Conservation (phyloP, 2,888 invertebrate genomes). For the Apoderus coryli region DNA sequence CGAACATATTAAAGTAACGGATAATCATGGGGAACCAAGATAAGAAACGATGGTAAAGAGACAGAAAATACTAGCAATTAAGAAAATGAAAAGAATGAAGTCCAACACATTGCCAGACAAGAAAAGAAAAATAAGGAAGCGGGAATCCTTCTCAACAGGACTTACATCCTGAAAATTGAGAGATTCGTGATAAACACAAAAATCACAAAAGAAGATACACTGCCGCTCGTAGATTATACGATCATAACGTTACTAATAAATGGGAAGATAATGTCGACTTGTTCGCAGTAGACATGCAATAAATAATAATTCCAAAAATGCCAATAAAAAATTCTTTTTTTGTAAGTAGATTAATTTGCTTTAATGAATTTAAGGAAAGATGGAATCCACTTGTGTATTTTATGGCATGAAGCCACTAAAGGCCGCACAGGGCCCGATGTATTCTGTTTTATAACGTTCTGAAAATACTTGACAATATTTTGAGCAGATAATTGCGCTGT, state of each 20-base stretch:
- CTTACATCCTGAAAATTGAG: too few relatives aligned
- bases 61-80: too few relatives aligned
- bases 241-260: conserved; percentile 1
- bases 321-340: conserved; percentile 14
- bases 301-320: conserved; percentile 15
- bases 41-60: too few relatives aligned
- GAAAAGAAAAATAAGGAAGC: too few relatives aligned
- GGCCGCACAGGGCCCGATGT: conserved; percentile 14
- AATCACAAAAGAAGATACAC: conserved; percentile 5
- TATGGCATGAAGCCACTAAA: conserved; percentile 14
- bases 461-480: conserved; percentile 8
- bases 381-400: neutral
- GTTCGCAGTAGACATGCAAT: conserved; percentile 14
- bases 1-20: too few relatives aligned
- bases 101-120: too few relatives aligned
- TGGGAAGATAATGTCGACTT: neutral
- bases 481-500: conserved; percentile 12
- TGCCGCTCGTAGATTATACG: conserved; percentile 2
- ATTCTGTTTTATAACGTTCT: too few relatives aligned
- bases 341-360: conserved; percentile 10
- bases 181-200: too few relatives aligned
- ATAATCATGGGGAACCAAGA: too few relatives aligned
- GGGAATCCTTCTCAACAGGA: too few relatives aligned
- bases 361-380: conserved; percentile 10
- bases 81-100: too few relatives aligned